These are phyloP conservation scores for Carollia perspicillata DNA, from an alignment of 2,113 vertebrate species.

Conservation along the genomic window DNA sequence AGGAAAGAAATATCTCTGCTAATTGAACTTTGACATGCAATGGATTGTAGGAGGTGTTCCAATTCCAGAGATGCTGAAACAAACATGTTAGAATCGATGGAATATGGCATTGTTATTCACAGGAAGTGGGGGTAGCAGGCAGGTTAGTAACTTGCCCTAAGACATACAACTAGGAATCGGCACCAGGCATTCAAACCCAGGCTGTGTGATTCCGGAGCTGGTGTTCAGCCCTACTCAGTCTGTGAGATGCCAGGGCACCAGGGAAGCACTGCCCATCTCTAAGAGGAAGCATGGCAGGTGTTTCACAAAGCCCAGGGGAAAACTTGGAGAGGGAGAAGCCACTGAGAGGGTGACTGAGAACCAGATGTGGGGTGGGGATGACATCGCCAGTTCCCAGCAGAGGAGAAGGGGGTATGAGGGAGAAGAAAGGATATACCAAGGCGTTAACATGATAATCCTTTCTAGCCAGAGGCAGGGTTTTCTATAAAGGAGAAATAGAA, in stretches of 20 bases:
- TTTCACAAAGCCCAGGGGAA: background rate
- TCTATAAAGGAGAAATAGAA: background rate
- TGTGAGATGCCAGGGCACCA: background rate
- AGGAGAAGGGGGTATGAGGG: background rate
- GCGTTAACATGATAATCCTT: background rate
- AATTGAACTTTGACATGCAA: background rate
- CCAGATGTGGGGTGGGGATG: no score
- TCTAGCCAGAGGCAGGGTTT: background rate
- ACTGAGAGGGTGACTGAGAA: background rate
- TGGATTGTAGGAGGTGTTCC: background rate
- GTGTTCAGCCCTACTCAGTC: accelerated
- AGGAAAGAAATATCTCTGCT: background rate
- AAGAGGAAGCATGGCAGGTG: background rate
- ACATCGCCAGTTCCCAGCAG: accelerated
- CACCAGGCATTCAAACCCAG: background rate
- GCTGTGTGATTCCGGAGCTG: accelerated
- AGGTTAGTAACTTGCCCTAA: background rate
- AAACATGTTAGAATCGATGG: background rate
- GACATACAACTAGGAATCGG: background rate
- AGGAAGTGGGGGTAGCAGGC: background rate
- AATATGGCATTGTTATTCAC: background rate
- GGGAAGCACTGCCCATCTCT: background rate
- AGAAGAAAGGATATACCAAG: background rate
- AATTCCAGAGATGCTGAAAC: background rate
- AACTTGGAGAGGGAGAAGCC: background rate